Base-by-base conservation (phyloP, 2,113 vertebrate genomes). In the Scortum barcoo region DNA sequence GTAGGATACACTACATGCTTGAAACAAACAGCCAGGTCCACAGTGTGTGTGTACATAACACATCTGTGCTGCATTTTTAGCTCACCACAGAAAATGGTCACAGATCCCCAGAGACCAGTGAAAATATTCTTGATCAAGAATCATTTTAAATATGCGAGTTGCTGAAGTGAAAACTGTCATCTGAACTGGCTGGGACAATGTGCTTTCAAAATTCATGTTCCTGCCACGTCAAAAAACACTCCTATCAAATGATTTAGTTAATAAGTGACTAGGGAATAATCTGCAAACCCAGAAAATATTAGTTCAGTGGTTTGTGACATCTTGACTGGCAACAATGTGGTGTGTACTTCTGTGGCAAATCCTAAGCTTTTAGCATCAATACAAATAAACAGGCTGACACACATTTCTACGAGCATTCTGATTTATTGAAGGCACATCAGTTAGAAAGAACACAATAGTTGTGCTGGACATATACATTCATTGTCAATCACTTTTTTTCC, bases 341-440 rank as follows among this genome's bases (percentile, higher is more conserved):
- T n/a, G n/a, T n/a, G n/a, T n/a, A 36, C 33, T 36, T 36, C 26
- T 26, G 60, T 20, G 30, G 10, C n/a, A 65, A 69, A 66, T 65
- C 62, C 13, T 0, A 61, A 70, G 6, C 10, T 56, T 70, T n/a
- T 16, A 17, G 1, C 3, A 63, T 20, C 4, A 53, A 4, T 6
- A 0, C 19, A 22, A 87, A 61, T 3, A 62, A 84, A 20, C 3
- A 24, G 17, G 2, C 13, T 0, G 51, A 72, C 42, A 56, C 0
- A 16, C 0, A 50, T 40, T 60, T 73, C 33, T 69, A 58, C 53
- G 80, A 87, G 75, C 82, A 88, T 77, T 92, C 62, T 62, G 70
- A 73, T 94, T 94, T 93, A 94, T 92, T 93, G 77, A 94, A 94
- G 93, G 92, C 92, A 93, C 93, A 76, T 93, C 65, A 88, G 89